Base-by-base conservation (phyloP, 2,113 vertebrate species). In the Triplophysa rosa region DNA sequence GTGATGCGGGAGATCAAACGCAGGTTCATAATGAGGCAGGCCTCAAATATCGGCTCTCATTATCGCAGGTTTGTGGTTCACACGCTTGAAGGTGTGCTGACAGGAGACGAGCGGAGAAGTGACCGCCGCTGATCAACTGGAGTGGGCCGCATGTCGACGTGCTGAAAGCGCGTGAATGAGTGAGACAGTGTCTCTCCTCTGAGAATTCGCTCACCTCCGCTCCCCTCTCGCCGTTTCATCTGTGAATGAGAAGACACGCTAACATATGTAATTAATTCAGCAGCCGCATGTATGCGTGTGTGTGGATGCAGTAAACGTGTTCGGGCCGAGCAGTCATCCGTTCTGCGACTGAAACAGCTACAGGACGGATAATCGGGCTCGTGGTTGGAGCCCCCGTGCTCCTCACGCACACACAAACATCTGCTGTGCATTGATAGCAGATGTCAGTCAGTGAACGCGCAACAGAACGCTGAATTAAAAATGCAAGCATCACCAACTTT, bases 361-460 rank as follows among this genome's bases (percentile, higher is more conserved):
- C 96, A 96, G 96, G 96, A 96, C 97, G 96, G 95, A 97, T 98
- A 98, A 98, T 98, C 96, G 97, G 91, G 92, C 94, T 97, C 95
- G 95, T 96, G 96, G 97, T 97, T 97, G 97, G 71, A 74, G 71
- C 71, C 33, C 49, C 49, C 14, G 19, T 21, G n/a, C 54, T 58
- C 96, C 95, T 95, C 47, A 95, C 96, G 97, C 96, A 96, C 95
- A 95, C 90, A 95, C 94, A 92, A 96, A 98, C 97, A 99, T 97
- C 97, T 99, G 97, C 96, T 98, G 96, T 94, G 96, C 95, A 93
- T 92, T 95, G 96, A 97, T 97, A 97, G 97, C 96, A 97, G 97
- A 97, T 98, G 97, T 95, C 97, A 98, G 95, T 96, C 96, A 95
- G 94, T 81, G 92, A 95, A 94, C 94, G 93, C 91, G 96, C 92